Base-by-base conservation (phyloP, 2,113 vertebrate species). In the Myrmophylax atrothorax region DNA sequence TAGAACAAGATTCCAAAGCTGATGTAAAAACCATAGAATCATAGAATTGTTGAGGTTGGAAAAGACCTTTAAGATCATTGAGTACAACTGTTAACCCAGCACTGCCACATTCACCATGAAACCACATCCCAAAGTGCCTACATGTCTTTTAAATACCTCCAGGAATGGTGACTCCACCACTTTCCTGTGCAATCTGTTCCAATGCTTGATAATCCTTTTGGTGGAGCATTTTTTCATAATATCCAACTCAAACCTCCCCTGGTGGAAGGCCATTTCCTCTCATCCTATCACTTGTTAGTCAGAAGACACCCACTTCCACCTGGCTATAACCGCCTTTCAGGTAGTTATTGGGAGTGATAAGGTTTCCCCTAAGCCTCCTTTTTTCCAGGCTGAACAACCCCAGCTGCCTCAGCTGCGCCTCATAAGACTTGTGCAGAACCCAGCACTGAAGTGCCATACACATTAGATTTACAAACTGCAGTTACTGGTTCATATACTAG, bases 321-420 rank as follows among this genome's bases (percentile, higher is more conserved):
- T 35, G 37, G 14, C 28, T 18, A 26, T 40, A 83, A 16, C n/a
- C 19, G 69, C 26, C 24, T 75, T 29, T 40, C 47, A 35, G 16
- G 17, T 5, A 53, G 20, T 6, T 40, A 15, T 35, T 55, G 38
- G 22, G 40, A 33, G 8, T 0, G 0, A 26, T 40, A 66, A 79
- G 9, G 9, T 59, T 20, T 78, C 8, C 3, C 7, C 14, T 46
- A 4, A 72, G 20, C 14, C 29, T 53, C 29, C 29, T 73, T 80
- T 55, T 40, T 12, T 80, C 20, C 25, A 67, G 10, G 47, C 31
- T 55, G 33, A 74, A 49, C 8, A 42, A 33, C 10, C 10, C 8
- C 25, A 49, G 8, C 22, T 62, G 8, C 28, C 4, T 67, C n/a
- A 42, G 46, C n/a, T 35, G 18, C 22, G 67, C 26, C 29, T 67